These are phyloP conservation scores for Callyntrura guangdongensis DNA, from an alignment of 2,888 invertebrate genomes.

Conservation along the genomic window DNA sequence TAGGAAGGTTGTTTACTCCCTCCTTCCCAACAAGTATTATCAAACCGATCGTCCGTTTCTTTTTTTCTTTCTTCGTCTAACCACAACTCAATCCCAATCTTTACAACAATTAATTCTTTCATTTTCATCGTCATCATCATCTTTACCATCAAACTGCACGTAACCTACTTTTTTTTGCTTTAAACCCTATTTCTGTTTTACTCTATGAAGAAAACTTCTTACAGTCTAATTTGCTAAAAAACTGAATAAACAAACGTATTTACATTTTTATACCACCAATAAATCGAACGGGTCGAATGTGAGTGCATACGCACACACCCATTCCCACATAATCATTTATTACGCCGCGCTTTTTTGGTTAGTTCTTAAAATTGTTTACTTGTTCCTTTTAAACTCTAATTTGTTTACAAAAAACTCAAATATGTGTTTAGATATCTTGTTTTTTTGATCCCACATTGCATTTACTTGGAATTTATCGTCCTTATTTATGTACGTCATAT, in stretches of 20 bases:
- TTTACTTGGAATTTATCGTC: slow-evolving; percentile 50
- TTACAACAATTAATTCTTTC: slow-evolving; percentile 60
- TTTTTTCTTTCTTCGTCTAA: neutral
- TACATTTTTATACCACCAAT: slow-evolving; percentile 66
- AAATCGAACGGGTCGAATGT: slow-evolving; percentile 43
- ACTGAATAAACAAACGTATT: slow-evolving; percentile 52
- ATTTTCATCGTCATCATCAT: slow-evolving; percentile 16
- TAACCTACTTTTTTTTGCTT: slow-evolving; percentile 58
- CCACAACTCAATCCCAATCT: neutral
- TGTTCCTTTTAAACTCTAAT: neutral
- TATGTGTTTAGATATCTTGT: too few relatives aligned
- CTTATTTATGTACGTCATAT: neutral
- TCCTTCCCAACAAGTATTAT: neutral
- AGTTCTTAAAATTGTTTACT: slow-evolving; percentile 40
- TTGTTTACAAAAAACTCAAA: slow-evolving; percentile 6
- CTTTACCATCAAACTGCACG: neutral
- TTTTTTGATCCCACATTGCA: slow-evolving; percentile 41
- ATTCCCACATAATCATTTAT: neutral
- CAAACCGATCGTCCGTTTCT: neutral
- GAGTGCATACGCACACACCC: slow-evolving; percentile 33
- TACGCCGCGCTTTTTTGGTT: neutral
- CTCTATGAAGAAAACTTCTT: neutral
- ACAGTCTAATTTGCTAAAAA: slow-evolving; percentile 26
- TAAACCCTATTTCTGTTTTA: slow-evolving; percentile 44
- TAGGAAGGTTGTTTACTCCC: slow-evolving; percentile 57